Base-by-base conservation (phyloP, 2,113 vertebrate species). In the Osmerus eperlanus region DNA sequence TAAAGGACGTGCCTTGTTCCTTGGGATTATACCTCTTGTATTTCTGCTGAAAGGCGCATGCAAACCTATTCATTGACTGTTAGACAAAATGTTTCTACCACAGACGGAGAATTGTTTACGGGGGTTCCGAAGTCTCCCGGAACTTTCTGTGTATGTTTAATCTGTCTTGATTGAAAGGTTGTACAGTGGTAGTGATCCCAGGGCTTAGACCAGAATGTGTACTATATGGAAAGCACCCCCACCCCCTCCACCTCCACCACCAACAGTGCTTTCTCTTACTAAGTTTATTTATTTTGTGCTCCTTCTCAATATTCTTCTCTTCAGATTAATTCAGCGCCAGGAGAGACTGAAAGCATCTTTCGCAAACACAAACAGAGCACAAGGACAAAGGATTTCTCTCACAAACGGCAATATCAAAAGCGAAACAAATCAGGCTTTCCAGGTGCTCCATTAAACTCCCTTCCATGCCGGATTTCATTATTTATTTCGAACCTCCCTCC, bases 71-170 rank as follows among this genome's bases (percentile, higher is more conserved):
- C 88, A 91, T 91, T 90, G 90, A 85, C 60, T 47, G 68, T 72
- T 81, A 87, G 14, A 87, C 75, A 85, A 88, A 90, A 89, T 83
- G 84, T 83, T 85, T 83, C 81, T 76, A 80, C 88, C 78, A 36
- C 80, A 79, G 81, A 67, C 29, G 55, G 71, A 77, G 68, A 84
- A 84, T 73, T 84, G 90, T 85, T 88, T 90, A 78, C 81, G 68
- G 65, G 67, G 82, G 80, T 18, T 86, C 41, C 85, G 65, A 81
- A 86, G 82, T 89, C 90, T 90, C 87, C 89, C 41, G 9, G 9
- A 47, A 47, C 41, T 1, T 47, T 47, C 41, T 47, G 41, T 47
- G 80, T 60, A 68, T 61, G 65, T 65, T 72, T 82, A 6, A 85
- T 87, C 90, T 32, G 78, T 47, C 58, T 83, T 61, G 56, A 83